Conservation (phyloP, 1,140 invertebrate species). For the Ips nitidus region DNA sequence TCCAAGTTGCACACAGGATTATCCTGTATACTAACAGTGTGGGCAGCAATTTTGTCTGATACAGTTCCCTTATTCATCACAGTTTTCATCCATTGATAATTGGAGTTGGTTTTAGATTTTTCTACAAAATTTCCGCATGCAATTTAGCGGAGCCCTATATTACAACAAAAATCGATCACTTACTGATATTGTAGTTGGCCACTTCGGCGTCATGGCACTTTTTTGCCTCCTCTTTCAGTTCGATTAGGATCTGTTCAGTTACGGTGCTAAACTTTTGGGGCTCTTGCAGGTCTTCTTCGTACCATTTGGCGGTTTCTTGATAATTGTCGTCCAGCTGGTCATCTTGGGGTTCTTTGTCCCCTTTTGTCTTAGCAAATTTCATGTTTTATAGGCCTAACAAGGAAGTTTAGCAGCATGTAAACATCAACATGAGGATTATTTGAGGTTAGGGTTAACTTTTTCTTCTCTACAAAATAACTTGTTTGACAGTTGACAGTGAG, state of each 20-base stretch:
- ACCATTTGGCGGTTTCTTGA: constrained; percentile 40
- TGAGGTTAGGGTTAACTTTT: too few species aligned
- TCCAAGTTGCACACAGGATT: constrained; percentile 78
- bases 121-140: constrained; percentile 40
- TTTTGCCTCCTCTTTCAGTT: constrained; percentile 62
- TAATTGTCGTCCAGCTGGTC: constrained; percentile 14
- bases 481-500: too few species aligned
- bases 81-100: constrained; percentile 76
- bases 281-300: constrained; percentile 34
- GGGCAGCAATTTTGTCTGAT: constrained; percentile 84
- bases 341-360: neutral
- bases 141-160: too few species aligned
- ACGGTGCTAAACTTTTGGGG: constrained; percentile 49
- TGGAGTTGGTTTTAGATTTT: constrained; percentile 58
- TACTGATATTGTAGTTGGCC: constrained; percentile 59
- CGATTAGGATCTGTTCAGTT: constrained; percentile 56
- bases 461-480: too few species aligned
- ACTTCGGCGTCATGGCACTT: constrained; percentile 56
- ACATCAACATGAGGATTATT: too few species aligned
- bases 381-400: neutral
- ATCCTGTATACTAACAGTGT: constrained; percentile 80
- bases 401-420: too few species aligned
- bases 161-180: constrained; percentile 35
- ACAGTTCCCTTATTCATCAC: constrained; percentile 79
- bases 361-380: constrained; percentile 23